Base-by-base conservation (phyloP, 2,888 invertebrate species). In the Amiota mariae region DNA sequence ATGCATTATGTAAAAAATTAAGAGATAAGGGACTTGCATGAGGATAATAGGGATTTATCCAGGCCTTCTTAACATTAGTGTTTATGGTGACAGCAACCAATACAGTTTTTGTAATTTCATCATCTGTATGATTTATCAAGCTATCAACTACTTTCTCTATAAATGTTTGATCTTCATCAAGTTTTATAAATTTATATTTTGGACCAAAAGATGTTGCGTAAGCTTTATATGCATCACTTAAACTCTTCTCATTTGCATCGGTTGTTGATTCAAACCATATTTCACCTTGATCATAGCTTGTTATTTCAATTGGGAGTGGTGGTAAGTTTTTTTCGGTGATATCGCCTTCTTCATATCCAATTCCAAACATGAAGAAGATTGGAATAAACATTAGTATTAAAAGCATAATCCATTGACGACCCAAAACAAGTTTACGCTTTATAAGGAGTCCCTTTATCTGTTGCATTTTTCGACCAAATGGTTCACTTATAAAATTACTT, bases 31-130 rank as follows among this genome's bases (percentile, higher is more conserved):
- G 56, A 1, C 77, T 63, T 4, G 72, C 20, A 9, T 74, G 74
- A n/a, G 47, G 18, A 0, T 67, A 68, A 0, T 47, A 57, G 66
- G 83, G 86, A 15, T 70, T 73, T 9, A 67, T 70, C 85, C 85
- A 85, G 36, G 77, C 78, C 0, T 66, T 73, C 0, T 76, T 1
- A 1, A 59, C 12, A 0, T 48, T 18, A 0, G 36, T 12, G 0
- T 8, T 2, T 18, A 80, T 63, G 0, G 82, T 73, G 0, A 70
- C 72, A 0, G 67, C 83, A 8, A 79, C 74, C 68, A 80, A 68
- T 72, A 68, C 71, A 1, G 20, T 20, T 2, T n/a, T 6, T 20
- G 72, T 51, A 1, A n/a, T n/a, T n/a, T n/a, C n/a, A n/a, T n/a
- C n/a, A n/a, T n/a, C n/a, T n/a, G 61, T 24, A 15, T 13, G 8